Conservation (phyloP, 2,113 vertebrate species). For the Muntiacus reevesi region DNA sequence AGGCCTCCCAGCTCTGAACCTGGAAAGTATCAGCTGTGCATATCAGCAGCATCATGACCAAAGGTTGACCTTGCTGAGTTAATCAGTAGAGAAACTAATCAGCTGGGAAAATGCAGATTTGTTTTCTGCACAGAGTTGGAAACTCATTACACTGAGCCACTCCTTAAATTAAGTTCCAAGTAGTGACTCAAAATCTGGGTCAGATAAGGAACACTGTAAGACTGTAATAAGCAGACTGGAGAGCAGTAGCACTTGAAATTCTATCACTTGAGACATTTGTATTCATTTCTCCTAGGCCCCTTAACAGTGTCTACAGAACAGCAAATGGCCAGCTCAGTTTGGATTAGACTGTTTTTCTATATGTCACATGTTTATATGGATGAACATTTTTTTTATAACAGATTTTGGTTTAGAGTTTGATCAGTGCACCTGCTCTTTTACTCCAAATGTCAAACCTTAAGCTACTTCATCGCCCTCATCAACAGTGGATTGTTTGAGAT, state of each 20-base stretch:
- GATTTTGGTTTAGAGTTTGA: background rate
- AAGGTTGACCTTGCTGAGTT: slow-evolving; percentile 68
- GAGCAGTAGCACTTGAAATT: background rate
- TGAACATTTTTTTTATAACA: background rate
- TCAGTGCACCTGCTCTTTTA: background rate
- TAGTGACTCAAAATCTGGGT: slow-evolving; percentile 49
- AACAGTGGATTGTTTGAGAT: background rate
- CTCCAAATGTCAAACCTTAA: background rate
- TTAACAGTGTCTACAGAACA: background rate
- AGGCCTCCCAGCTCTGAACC: background rate
- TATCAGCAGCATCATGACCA: slow-evolving; percentile 60
- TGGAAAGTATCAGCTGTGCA: slow-evolving; percentile 26
- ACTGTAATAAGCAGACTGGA: background rate
- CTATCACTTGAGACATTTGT: background rate
- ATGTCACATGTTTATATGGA: background rate
- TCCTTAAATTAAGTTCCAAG: slow-evolving; percentile 66
- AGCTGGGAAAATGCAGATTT: slow-evolving; percentile 74
- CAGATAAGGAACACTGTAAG: slow-evolving; percentile 53
- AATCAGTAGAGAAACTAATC: slow-evolving; percentile 73
- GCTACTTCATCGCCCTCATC: background rate
- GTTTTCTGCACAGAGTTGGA: slow-evolving; percentile 64
- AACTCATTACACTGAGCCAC: slow-evolving; percentile 66
- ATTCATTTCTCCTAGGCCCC: background rate
- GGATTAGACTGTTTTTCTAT: background rate
- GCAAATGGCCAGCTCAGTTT: background rate